These are phyloP conservation scores for Limonius californicus DNA, from an alignment of 1,140 invertebrate genomes.

Conservation along the genomic window DNA sequence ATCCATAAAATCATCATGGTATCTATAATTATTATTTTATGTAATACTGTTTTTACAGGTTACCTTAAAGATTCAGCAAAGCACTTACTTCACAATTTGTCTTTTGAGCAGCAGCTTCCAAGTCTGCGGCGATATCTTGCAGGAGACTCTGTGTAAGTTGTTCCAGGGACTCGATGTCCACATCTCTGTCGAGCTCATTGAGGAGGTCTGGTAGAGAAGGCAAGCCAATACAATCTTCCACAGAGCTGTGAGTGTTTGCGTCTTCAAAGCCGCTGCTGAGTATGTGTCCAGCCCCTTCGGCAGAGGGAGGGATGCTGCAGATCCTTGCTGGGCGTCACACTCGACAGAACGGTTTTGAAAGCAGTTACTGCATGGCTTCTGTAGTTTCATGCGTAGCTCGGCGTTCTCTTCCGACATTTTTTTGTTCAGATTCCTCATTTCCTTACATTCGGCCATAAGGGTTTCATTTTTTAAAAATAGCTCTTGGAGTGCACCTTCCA, in stretches of 20 bases:
- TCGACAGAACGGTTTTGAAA: slow-evolving; percentile 52
- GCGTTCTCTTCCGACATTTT: slow-evolving; percentile 60
- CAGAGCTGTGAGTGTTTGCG: slow-evolving; percentile 47
- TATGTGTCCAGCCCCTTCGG: slow-evolving; percentile 70
- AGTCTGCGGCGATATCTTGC: slow-evolving; percentile 72
- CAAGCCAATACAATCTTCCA: slow-evolving; percentile 67
- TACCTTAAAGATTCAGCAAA: background rate
- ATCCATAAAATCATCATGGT: slow-evolving; percentile 17
- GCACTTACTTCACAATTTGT: slow-evolving; percentile 41
- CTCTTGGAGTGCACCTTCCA: slow-evolving; percentile 69
- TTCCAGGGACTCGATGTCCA: slow-evolving; percentile 66
- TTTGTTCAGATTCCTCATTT: slow-evolving; percentile 63
- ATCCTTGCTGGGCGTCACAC: slow-evolving; percentile 62
- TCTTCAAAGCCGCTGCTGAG: slow-evolving; percentile 53
- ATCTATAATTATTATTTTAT: slow-evolving; percentile 15
- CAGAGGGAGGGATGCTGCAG: slow-evolving; percentile 79
- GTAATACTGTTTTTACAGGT: background rate
- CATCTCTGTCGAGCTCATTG: slow-evolving; percentile 61
- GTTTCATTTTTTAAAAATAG: slow-evolving; percentile 62
- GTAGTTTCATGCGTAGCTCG: slow-evolving; percentile 54
- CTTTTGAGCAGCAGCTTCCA: slow-evolving; percentile 63
- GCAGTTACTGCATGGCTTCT: slow-evolving; percentile 51
- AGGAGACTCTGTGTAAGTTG: slow-evolving; percentile 74
- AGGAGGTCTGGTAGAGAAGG: slow-evolving; percentile 77
- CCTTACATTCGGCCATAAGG: slow-evolving; percentile 61